Evolutionary conservation across 2,113 vertebrate species (phyloP).

Genomic region (Nansenia antarctica): DNA sequence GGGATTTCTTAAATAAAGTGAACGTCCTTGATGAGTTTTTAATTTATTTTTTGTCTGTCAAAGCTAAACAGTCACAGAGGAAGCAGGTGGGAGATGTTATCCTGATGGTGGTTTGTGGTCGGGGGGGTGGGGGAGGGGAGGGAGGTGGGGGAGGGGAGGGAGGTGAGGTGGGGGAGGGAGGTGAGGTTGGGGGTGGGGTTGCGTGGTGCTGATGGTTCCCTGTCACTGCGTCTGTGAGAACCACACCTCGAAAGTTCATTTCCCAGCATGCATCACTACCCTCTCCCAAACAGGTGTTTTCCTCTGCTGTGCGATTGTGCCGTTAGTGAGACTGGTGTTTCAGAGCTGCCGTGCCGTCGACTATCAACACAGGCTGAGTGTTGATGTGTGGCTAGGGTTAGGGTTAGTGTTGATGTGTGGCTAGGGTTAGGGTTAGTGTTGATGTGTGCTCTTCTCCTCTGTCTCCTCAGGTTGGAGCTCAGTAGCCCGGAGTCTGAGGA

Average conservation of each 20-base stretch:
- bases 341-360: not conserved
- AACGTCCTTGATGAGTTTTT: conserved; percentile 36
- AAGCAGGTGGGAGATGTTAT: conserved; percentile 8
- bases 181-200: not conserved
- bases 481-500: conserved; percentile 77
- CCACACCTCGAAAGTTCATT: not conserved
- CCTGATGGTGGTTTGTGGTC: not conserved
- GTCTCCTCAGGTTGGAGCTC: conserved; percentile 70
- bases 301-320: too few species aligned
- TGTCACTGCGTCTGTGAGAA: not conserved
- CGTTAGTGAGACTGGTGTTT: not conserved
- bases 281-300: too few species aligned
- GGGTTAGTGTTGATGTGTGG: not conserved
- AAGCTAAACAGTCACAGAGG: not conserved
- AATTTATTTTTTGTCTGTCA: too few species aligned
- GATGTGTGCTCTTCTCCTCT: conserved; percentile 7
- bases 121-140: too few species aligned
- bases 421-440: not conserved
- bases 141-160: too few species aligned
- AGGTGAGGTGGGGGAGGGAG: not conserved
- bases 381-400: not conserved
- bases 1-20: conserved; percentile 52
- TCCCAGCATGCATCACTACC: not conserved
- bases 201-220: not conserved
- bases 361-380: not conserved